phyloP scores from a whole-genome alignment of 2,113 vertebrate genomes.

The Sorex fumeus region DNA sequence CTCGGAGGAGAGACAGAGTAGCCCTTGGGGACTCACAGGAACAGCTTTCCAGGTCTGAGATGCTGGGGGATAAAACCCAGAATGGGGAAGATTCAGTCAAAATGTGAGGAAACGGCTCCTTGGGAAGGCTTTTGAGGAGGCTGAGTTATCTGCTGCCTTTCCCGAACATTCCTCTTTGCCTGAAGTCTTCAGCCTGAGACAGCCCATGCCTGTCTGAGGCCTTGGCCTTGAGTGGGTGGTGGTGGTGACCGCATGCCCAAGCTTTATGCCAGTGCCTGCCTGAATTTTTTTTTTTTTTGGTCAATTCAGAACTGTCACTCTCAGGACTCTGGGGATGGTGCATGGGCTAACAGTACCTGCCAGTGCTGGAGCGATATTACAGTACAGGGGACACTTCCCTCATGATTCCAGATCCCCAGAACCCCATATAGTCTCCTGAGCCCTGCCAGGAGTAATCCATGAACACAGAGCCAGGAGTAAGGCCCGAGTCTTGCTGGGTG shows the following conservation, averaged over 20 bases:
- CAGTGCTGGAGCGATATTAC: too few species aligned
- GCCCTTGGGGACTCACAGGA: neutral
- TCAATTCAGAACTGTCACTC: neutral
- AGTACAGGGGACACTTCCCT: too few species aligned
- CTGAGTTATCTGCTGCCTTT: fast-evolving
- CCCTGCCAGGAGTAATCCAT: too few species aligned
- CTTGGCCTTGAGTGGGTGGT: neutral
- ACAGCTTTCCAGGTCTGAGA: neutral
- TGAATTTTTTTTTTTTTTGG: neutral
- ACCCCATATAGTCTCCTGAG: too few species aligned
- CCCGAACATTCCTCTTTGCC: neutral
- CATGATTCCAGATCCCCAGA: too few species aligned
- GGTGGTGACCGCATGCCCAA: neutral
- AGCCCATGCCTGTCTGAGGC: neutral
- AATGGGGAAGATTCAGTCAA: neutral
- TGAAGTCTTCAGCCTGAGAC: neutral
- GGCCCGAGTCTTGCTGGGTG: too few species aligned
- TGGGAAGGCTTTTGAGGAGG: neutral
- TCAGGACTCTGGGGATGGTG: too few species aligned
- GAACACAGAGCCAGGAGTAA: too few species aligned
- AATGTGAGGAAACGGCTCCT: neutral
- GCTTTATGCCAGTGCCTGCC: neutral
- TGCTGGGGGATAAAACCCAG: neutral
- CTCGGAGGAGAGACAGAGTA: neutral
- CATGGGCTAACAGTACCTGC: too few species aligned